Percentiles rank a stretch among this genome's conserved stretches.
phyloP scores from a whole-genome alignment of 2,888 invertebrate genomes.

The Ornithoptera alexandrae region DNA sequence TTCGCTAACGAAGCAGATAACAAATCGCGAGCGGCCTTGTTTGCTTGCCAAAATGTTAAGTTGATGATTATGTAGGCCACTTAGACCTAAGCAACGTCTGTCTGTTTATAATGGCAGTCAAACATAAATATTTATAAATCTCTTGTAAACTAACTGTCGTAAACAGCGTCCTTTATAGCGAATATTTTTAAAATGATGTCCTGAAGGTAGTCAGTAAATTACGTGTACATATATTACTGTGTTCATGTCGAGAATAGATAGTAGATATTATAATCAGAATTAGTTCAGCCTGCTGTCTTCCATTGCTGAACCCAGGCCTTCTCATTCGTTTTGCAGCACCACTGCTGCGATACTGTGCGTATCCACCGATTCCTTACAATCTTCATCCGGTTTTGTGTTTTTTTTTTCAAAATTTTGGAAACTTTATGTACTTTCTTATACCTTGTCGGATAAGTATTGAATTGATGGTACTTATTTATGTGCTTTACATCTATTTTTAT shows the following conservation, averaged over 20 bases:
- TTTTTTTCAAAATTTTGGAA: too few species aligned
- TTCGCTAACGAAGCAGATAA: slow-evolving; percentile 15
- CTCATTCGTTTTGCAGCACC: too few species aligned
- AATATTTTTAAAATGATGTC: neutral
- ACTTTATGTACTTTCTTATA: too few species aligned
- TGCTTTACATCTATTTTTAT: too few species aligned
- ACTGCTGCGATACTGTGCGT: too few species aligned
- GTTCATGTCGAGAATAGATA: neutral
- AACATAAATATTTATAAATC: neutral
- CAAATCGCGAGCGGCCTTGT: slow-evolving; percentile 27
- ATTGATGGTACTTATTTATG: too few species aligned
- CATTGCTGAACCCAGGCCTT: too few species aligned
- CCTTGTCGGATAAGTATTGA: too few species aligned
- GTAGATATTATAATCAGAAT: too few species aligned
- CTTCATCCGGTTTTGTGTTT: too few species aligned
- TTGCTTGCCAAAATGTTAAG: slow-evolving; percentile 30
- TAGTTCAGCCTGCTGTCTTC: too few species aligned
- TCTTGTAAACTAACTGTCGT: neutral
- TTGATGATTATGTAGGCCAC: slow-evolving; percentile 25
- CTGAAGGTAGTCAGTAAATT: neutral
- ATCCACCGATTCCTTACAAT: too few species aligned
- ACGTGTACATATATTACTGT: neutral
- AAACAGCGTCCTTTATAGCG: neutral
- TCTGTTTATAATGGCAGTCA: slow-evolving; percentile 10
- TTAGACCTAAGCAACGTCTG: slow-evolving; percentile 12